phyloP scores from a whole-genome alignment of 2,888 invertebrate genomes.

The Cephus pygmeus region DNA sequence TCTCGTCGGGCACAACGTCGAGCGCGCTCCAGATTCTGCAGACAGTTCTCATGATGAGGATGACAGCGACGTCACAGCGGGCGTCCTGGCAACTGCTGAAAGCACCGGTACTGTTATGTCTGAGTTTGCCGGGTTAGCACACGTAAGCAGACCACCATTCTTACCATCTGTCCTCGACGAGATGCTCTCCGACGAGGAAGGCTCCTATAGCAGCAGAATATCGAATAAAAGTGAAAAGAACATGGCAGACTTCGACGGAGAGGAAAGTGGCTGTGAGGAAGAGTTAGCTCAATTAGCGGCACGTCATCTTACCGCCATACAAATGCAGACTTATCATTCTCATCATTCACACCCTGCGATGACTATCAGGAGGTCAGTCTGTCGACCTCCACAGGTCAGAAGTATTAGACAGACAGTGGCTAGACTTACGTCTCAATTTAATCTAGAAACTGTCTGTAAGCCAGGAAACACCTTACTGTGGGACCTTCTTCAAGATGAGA shows the following conservation, averaged over 20 bases:
- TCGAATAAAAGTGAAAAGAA: conserved; percentile 95
- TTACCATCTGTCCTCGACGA: conserved; percentile 59
- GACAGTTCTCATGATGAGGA: conserved; percentile 63
- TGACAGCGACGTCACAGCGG: conserved; percentile 51
- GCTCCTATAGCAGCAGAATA: conserved; percentile 93
- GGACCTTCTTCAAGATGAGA: conserved; percentile 93
- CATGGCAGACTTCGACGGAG: conserved; percentile 93
- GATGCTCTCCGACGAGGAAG: conserved; percentile 66
- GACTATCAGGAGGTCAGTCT: conserved; percentile 53
- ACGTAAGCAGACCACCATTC: conserved; percentile 56
- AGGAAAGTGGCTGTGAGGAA: conserved; percentile 89
- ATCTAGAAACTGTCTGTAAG: conserved; percentile 83
- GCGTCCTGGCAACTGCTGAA: conserved; percentile 52
- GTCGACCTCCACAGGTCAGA: conserved; percentile 48
- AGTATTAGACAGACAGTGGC: conserved; percentile 43
- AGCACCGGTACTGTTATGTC: conserved; percentile 64
- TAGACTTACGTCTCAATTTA: conserved; percentile 65
- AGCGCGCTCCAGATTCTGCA: conserved; percentile 52
- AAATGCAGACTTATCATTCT: conserved; percentile 63
- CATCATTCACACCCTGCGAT: conserved; percentile 56
- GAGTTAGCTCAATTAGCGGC: conserved; percentile 82
- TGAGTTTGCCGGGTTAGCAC: conserved; percentile 66
- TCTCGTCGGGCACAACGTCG: conserved; percentile 44
- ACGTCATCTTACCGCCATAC: conserved; percentile 64
- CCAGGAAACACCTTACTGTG: conserved; percentile 93